phyloP scores from a whole-genome alignment of 2,797 vertebrate species.

The Gambelia wislizenii region DNA sequence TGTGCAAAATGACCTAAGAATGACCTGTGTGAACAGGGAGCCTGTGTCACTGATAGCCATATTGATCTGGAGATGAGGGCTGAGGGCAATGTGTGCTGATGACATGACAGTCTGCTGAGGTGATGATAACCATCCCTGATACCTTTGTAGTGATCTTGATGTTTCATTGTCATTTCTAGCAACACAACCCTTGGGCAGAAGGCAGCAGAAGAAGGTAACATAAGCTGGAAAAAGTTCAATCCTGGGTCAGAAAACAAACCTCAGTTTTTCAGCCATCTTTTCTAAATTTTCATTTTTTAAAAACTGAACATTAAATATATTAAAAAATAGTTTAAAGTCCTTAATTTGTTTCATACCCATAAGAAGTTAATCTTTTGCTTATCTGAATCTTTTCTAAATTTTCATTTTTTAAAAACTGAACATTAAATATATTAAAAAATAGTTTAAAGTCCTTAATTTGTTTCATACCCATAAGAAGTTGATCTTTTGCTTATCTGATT shows the following conservation, averaged over 20 bases:
- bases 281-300: neutral
- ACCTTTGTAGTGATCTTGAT: slow-evolving; percentile 64
- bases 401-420: neutral
- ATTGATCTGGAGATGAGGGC: slow-evolving; percentile 79
- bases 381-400: too few species aligned
- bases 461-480: neutral
- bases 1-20: slow-evolving; percentile 74
- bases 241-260: slow-evolving; percentile 58
- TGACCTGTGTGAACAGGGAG: slow-evolving; percentile 73
- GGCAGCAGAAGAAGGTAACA: slow-evolving; percentile 41
- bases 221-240: slow-evolving; percentile 57
- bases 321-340: neutral
- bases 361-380: neutral
- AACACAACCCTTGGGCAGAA: slow-evolving; percentile 51
- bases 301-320: neutral
- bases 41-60: slow-evolving; percentile 73
- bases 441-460: neutral
- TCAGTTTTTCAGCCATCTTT: slow-evolving; percentile 26
- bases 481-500: neutral
- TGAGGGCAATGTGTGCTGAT: slow-evolving; percentile 75
- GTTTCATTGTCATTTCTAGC: slow-evolving; percentile 62
- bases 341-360: slow-evolving; percentile 12
- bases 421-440: too few species aligned
- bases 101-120: slow-evolving; percentile 68
- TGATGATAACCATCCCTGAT: slow-evolving; percentile 73